Percentiles rank a stretch among this genome's conserved stretches.
These are phyloP conservation scores for Lepidothrix coronata DNA, from an alignment of 2,113 vertebrate species.

Conservation along the genomic window DNA sequence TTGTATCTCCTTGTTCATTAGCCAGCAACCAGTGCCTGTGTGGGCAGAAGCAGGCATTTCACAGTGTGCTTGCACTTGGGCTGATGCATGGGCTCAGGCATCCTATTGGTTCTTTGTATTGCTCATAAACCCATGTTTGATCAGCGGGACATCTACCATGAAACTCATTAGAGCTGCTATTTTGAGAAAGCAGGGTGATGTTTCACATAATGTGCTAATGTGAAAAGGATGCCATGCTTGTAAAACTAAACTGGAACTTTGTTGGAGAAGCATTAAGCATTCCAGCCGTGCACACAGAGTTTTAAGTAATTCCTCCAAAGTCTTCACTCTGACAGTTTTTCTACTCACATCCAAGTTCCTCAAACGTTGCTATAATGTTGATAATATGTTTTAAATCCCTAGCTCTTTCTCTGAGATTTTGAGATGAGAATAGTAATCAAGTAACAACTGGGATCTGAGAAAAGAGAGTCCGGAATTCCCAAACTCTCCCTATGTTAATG, in stretches of 20 bases:
- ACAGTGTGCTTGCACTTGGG: not conserved
- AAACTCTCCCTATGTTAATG: not conserved
- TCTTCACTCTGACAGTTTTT: not conserved
- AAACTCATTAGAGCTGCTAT: constrained; percentile 39
- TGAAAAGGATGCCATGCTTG: constrained; percentile 40
- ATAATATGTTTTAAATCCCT: not conserved
- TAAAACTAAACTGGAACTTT: constrained; percentile 35
- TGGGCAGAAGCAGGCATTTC: not conserved
- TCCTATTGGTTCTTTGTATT: not conserved
- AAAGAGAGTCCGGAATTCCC: not conserved
- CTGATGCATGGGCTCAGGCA: not conserved
- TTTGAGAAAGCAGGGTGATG: constrained; percentile 1
- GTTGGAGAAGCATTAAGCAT: not conserved
- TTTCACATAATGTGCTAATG: constrained; percentile 25
- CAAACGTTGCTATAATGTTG: not conserved
- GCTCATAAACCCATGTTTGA: constrained; percentile 25
- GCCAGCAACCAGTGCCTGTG: not conserved
- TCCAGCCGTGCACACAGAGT: not conserved
- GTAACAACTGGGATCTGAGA: not conserved
- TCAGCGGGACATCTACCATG: not conserved
- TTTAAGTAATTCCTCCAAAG: not conserved
- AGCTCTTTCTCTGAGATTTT: not conserved
- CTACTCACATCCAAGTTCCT: not conserved
- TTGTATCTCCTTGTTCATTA: not conserved
- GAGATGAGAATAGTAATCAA: not conserved